Evolutionary conservation across 2,797 vertebrate species (phyloP).

Genomic region (Gephyroberyx darwinii): DNA sequence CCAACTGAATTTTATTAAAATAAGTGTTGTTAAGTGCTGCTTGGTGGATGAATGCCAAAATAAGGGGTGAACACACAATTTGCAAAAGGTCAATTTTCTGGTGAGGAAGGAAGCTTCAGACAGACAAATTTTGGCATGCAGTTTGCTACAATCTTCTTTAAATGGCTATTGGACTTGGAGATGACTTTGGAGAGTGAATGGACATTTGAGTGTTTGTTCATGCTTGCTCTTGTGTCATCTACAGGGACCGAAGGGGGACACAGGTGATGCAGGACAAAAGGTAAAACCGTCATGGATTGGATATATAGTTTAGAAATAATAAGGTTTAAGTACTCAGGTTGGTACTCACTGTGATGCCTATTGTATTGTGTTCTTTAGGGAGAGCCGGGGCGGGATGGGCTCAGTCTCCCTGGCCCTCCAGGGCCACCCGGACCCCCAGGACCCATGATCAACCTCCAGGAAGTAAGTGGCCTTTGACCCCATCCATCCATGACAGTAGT

Average conservation of each 20-base stretch:
- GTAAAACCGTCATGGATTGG: constrained; percentile 63
- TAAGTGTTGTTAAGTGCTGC: too few species aligned
- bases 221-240: constrained; percentile 35
- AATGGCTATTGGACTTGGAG: background rate
- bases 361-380: constrained; percentile 84
- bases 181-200: background rate
- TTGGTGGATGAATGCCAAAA: background rate
- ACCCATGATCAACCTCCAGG: constrained; percentile 77
- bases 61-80: background rate
- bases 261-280: constrained; percentile 88
- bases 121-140: background rate
- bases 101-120: background rate
- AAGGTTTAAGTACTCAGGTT: too few species aligned
- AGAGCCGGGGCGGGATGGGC: constrained; percentile 84
- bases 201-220: background rate
- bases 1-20: too few species aligned
- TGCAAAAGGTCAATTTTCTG: background rate
- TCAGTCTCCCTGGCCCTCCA: constrained; percentile 82
- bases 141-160: background rate
- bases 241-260: constrained; percentile 88
- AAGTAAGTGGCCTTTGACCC: constrained; percentile 71
- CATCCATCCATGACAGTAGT: background rate
- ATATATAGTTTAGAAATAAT: background rate
- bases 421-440: constrained; percentile 91
- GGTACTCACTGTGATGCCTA: too few species aligned